Evolutionary conservation across 2,888 invertebrate species (phyloP).

Genomic region (Drosophila buzzatii): DNA sequence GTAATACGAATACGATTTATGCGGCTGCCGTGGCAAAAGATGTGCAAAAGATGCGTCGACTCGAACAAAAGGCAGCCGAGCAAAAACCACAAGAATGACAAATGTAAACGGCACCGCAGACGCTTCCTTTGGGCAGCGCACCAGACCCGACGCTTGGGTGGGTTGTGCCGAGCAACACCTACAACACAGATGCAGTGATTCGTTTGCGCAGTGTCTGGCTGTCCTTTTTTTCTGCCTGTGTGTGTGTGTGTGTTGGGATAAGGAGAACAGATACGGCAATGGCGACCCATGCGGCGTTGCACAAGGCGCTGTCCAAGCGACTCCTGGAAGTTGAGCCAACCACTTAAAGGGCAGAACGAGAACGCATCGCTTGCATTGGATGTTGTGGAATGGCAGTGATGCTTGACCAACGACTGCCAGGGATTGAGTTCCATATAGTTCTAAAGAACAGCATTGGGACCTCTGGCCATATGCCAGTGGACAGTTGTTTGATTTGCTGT

Average conservation of each 20-base stretch:
- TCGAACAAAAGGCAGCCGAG: slow-evolving; percentile 46
- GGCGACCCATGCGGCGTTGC: slow-evolving; percentile 72
- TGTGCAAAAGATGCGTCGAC: slow-evolving; percentile 24
- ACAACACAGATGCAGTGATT: slow-evolving; percentile 56
- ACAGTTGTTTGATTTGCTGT: slow-evolving; percentile 68
- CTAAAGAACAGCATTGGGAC: slow-evolving; percentile 56
- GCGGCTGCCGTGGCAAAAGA: slow-evolving; percentile 32
- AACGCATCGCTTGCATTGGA: slow-evolving; percentile 11
- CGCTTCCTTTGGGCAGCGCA: slow-evolving; percentile 25
- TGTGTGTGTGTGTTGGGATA: slow-evolving; percentile 13
- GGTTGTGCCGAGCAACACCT: slow-evolving; percentile 71
- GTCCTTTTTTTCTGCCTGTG: background rate
- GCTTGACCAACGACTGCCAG: slow-evolving; percentile 61
- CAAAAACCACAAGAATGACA: slow-evolving; percentile 70
- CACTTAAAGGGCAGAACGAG: slow-evolving; percentile 62
- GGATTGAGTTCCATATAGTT: slow-evolving; percentile 55
- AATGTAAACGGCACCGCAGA: slow-evolving; percentile 69
- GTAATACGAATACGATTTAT: slow-evolving; percentile 62
- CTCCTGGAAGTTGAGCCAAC: slow-evolving; percentile 27
- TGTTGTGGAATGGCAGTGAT: slow-evolving; percentile 44
- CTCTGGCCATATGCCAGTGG: slow-evolving; percentile 67
- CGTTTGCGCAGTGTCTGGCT: slow-evolving; percentile 27
- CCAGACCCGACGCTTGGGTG: slow-evolving; percentile 51
- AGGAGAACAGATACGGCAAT: slow-evolving; percentile 12
- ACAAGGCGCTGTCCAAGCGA: slow-evolving; percentile 47